Evolutionary conservation across 1,140 invertebrate species (phyloP).

Genomic region (Panonychus citri): DNA sequence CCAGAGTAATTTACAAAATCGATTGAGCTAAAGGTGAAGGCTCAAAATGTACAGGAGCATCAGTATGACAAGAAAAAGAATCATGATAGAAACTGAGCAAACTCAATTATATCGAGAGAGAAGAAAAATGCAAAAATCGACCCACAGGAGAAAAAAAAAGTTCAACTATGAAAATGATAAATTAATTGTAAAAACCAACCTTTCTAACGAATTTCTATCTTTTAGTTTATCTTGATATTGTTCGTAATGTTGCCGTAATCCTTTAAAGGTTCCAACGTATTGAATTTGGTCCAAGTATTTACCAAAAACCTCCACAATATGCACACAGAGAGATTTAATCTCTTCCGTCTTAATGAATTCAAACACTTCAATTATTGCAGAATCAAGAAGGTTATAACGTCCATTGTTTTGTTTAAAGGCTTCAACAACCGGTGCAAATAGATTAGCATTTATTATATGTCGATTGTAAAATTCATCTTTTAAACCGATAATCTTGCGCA

Average conservation of each 20-base stretch:
- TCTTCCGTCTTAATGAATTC: slow-evolving; percentile 95
- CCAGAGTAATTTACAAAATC: too few species aligned
- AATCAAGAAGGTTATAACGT: slow-evolving; percentile 93
- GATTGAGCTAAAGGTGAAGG: too few species aligned
- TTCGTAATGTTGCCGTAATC: slow-evolving; percentile 68
- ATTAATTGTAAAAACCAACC: slow-evolving; percentile 29
- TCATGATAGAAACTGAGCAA: background rate
- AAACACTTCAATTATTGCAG: slow-evolving; percentile 95
- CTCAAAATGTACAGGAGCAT: too few species aligned
- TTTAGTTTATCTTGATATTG: slow-evolving; percentile 60
- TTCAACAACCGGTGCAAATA: slow-evolving; percentile 86
- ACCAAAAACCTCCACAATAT: slow-evolving; percentile 84
- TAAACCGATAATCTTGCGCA: slow-evolving; percentile 85
- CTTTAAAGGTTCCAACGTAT: slow-evolving; percentile 92
- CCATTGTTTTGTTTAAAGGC: slow-evolving; percentile 88
- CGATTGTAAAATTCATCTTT: slow-evolving; percentile 97
- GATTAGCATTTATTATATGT: slow-evolving; percentile 82
- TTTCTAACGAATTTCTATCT: slow-evolving; percentile 31
- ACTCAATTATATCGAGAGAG: background rate
- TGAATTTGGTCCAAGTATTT: slow-evolving; percentile 75
- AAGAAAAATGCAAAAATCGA: background rate
- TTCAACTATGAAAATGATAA: too few species aligned
- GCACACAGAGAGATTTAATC: slow-evolving; percentile 75
- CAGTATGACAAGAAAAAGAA: too few species aligned
- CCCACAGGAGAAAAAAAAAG: background rate